Conservation (phyloP, 2,113 vertebrate species). For the Leptodactylus fuscus region DNA sequence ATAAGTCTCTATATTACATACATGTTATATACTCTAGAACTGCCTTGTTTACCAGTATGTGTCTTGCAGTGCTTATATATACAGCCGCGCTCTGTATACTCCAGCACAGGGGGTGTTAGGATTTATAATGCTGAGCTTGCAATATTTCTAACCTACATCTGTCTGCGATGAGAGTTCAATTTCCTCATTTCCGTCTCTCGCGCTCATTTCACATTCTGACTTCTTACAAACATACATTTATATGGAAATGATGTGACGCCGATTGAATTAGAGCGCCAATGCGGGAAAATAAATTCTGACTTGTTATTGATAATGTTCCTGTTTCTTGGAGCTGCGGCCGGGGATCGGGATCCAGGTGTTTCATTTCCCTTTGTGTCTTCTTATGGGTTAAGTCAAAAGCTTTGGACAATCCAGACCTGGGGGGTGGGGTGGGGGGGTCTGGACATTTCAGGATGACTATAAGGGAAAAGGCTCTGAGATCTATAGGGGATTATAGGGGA, state of each 20-base stretch:
- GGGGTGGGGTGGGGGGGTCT: background rate
- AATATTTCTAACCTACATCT: constrained; percentile 9
- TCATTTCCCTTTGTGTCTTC: background rate
- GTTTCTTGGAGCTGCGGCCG: background rate
- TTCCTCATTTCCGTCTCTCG: background rate
- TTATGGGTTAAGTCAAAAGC: background rate
- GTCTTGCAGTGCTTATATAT: too few relatives aligned
- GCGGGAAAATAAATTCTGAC: constrained; percentile 22
- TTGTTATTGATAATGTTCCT: constrained; percentile 44
- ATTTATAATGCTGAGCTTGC: constrained; percentile 21
- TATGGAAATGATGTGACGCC: constrained; percentile 37
- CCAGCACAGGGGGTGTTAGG: background rate
- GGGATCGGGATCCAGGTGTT: background rate
- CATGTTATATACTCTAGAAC: too few relatives aligned
- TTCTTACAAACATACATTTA: constrained; percentile 35
- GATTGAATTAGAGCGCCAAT: constrained; percentile 28
- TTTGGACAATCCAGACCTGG: background rate
- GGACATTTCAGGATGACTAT: background rate
- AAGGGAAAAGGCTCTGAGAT: background rate
- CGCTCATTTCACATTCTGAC: constrained; percentile 21
- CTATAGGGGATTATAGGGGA: too few relatives aligned
- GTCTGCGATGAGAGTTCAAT: background rate
- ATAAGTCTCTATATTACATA: too few relatives aligned
- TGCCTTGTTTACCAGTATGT: too few relatives aligned
- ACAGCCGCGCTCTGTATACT: background rate